Percentiles rank a stretch among this genome's conserved stretches.
phyloP scores from a whole-genome alignment of 2,797 vertebrate genomes.

The Helarctos malayanus region DNA sequence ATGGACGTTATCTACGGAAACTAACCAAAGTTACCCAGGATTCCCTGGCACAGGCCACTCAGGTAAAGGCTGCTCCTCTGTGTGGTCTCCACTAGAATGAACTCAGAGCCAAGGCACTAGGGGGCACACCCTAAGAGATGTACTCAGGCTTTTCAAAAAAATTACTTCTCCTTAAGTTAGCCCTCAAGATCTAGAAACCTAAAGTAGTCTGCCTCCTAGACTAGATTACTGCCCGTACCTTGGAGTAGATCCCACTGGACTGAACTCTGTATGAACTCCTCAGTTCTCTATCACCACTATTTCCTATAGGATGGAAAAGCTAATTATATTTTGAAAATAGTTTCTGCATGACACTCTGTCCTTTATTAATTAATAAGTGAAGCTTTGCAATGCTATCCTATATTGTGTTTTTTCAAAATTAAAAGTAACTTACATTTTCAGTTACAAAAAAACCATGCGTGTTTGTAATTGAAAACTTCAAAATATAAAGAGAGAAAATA shows the following conservation, averaged over 20 bases:
- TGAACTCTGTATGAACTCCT: neutral
- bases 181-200: neutral
- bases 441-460: neutral
- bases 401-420: neutral
- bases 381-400: neutral
- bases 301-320: neutral
- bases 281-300: neutral
- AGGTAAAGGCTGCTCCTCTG: slow-evolving; percentile 89
- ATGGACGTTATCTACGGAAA: slow-evolving; percentile 95
- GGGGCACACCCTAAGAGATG: neutral
- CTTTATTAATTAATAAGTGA: neutral
- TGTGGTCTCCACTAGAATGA: too few species aligned
- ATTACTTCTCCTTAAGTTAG: neutral
- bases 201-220: neutral
- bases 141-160: neutral
- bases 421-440: slow-evolving; percentile 16
- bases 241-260: neutral
- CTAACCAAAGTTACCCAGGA: slow-evolving; percentile 96
- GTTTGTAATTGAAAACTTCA: slow-evolving; percentile 29
- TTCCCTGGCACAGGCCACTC: slow-evolving; percentile 96
- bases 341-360: neutral
- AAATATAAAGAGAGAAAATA: neutral
- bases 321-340: neutral
- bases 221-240: neutral
- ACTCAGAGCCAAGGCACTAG: neutral